Conservation (phyloP, 1,140 invertebrate genomes). For the Drosophila saltans region DNA sequence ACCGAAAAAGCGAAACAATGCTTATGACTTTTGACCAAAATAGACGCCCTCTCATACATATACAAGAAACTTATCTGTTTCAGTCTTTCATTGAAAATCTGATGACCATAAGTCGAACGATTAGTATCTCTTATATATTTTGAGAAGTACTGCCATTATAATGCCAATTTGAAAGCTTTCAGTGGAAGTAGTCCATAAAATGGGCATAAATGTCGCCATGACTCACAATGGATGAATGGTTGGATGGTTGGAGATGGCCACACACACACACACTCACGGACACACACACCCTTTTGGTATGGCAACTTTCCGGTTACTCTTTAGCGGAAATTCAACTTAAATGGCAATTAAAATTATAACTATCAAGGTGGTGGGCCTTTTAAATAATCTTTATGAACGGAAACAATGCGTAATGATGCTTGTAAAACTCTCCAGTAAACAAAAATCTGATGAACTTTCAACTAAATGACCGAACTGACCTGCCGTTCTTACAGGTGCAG, state of each 20-base stretch:
- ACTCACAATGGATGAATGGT: slow-evolving; percentile 47
- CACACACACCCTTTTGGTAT: slow-evolving; percentile 21
- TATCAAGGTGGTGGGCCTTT: slow-evolving; percentile 49
- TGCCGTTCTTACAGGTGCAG: slow-evolving; percentile 57
- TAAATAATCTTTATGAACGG: slow-evolving; percentile 45
- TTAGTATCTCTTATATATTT: slow-evolving; percentile 65
- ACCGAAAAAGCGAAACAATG: slow-evolving; percentile 44
- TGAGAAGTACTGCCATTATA: slow-evolving; percentile 77
- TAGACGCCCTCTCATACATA: slow-evolving; percentile 56
- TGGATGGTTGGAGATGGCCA: slow-evolving; percentile 23
- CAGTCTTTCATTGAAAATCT: neutral
- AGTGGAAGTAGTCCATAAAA: slow-evolving; percentile 73
- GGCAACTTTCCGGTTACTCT: slow-evolving; percentile 59
- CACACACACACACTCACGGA: slow-evolving; percentile 42
- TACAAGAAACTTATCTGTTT: slow-evolving; percentile 13
- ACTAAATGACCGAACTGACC: slow-evolving; percentile 33
- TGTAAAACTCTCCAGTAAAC: slow-evolving; percentile 57
- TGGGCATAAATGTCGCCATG: slow-evolving; percentile 73
- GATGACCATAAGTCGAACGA: slow-evolving; percentile 68
- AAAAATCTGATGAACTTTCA: slow-evolving; percentile 58
- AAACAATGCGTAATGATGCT: slow-evolving; percentile 73
- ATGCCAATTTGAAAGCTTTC: slow-evolving; percentile 78
- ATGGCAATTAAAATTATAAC: slow-evolving; percentile 77
- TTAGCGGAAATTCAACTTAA: slow-evolving; percentile 72
- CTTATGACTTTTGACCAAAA: slow-evolving; percentile 70